Conservation (phyloP, 2,888 invertebrate genomes). For the Tipula vernalis region DNA sequence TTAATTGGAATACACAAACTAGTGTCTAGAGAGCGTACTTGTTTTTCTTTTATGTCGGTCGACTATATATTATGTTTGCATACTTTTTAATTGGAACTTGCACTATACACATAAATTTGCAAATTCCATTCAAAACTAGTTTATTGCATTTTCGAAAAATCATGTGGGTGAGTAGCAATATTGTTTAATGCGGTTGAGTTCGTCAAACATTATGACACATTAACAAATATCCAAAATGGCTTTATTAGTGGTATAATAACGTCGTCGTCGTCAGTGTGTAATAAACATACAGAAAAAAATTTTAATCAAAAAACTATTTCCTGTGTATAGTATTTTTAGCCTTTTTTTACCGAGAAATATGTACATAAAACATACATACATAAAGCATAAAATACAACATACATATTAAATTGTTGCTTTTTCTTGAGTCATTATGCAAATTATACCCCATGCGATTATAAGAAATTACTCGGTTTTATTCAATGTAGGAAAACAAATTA, state of each 20-base stretch:
- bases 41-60: neutral
- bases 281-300: neutral
- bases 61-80: neutral
- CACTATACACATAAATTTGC: neutral
- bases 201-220: neutral
- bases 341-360: neutral
- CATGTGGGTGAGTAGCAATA: neutral
- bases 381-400: neutral
- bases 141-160: neutral
- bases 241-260: neutral
- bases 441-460: neutral
- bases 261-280: neutral
- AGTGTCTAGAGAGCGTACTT: neutral
- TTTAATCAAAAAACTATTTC: neutral
- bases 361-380: neutral
- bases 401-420: neutral
- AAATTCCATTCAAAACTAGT: neutral
- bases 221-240: neutral
- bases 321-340: neutral
- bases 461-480: neutral
- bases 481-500: neutral
- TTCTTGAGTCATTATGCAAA: neutral
- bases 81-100: neutral
- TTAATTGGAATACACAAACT: neutral
- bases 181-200: neutral